Evolutionary conservation across 2,888 invertebrate species (phyloP), one percentile per base, ranked within the genome.

Genomic region (Quadroppia sp.): DNA sequence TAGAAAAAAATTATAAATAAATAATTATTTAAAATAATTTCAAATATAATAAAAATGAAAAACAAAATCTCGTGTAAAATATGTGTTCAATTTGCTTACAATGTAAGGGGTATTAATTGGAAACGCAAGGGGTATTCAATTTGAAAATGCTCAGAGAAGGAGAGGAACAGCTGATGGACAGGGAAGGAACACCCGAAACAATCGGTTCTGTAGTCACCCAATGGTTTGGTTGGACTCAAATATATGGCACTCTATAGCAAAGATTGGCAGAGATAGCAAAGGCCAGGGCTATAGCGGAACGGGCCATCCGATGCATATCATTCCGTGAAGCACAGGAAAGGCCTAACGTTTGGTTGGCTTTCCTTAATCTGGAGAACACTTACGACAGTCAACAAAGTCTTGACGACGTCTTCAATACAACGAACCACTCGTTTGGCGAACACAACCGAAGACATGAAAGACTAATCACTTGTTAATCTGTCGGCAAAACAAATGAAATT

Each of bases 171-270:
- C 86, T 88, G 0, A 86, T 89, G 80, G 85, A 87, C 48, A 82
- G 82, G n/a, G 86, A 87, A 71, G 81, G 84, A 11, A 82, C 85
- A 71, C 92, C 93, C 42, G 87, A 90, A 80, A 89, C 88, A 67
- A 87, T 84, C 92, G 42, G 85, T 94, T 23, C 81, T 94, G 0
- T 88, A 90, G 1, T 88, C 88, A 77, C 94, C 95, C 0, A 87
- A 91, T 82, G 89, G 87, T 81, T 93, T 94, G 25, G 84, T 90
- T 73, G 97, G 96, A 95, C 87, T 93, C 20, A 88, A 91, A 56
- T 97, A 94, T 81, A 94, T 96, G 88, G 90, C 92, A 0, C 90
- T 89, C 83, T 89, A 93, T 82, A 82, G 94, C 72, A 88, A 90
- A 82, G 81, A 81, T n/a, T n/a, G 15, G 88, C 90, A 0, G 93